phyloP scores from a whole-genome alignment of 2,113 vertebrate genomes.

The Vicugna pacos region DNA sequence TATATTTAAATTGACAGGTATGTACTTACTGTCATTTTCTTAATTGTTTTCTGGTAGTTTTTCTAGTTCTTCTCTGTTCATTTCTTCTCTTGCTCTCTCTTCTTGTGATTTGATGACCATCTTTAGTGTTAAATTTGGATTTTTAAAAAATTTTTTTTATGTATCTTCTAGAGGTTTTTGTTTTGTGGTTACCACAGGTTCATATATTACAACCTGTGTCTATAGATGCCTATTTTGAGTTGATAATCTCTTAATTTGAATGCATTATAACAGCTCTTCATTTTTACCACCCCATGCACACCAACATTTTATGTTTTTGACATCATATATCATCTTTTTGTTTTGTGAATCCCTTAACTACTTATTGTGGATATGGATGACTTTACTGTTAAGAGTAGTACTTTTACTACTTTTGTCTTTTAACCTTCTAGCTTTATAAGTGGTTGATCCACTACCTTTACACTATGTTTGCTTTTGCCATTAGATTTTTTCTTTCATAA shows the following conservation, averaged over 20 bases:
- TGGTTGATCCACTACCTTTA: too few species aligned
- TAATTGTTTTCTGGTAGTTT: background rate
- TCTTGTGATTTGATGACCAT: background rate
- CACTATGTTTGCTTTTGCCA: background rate
- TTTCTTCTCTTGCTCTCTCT: background rate
- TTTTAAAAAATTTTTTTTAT: background rate
- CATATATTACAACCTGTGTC: background rate
- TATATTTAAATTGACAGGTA: background rate
- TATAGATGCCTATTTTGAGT: background rate
- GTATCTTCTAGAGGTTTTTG: background rate
- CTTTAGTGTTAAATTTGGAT: background rate
- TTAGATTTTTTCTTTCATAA: background rate
- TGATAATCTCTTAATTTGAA: background rate
- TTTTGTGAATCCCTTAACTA: background rate
- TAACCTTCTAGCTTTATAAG: background rate
- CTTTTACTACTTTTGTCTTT: background rate
- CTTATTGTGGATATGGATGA: background rate
- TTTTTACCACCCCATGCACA: background rate
- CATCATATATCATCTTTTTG: background rate
- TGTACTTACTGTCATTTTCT: background rate
- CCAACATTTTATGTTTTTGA: background rate
- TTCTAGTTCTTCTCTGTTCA: background rate
- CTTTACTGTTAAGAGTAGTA: background rate
- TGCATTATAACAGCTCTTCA: background rate
- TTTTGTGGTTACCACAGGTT: background rate